phyloP scores from a whole-genome alignment of 2,888 invertebrate genomes.

The Rhimphoctona megacephalus region DNA sequence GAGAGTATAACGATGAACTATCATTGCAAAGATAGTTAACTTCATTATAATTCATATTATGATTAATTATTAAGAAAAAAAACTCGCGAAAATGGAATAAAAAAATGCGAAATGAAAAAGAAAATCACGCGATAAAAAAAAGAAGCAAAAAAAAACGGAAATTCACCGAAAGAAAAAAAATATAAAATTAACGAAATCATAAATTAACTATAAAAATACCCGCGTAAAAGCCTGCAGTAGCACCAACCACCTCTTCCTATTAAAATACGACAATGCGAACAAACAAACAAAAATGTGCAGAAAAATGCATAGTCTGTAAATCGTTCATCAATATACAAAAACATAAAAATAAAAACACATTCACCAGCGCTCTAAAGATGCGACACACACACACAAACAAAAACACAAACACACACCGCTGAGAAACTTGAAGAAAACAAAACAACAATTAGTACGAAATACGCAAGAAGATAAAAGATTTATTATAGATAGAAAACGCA shows the following conservation, averaged over 20 bases:
- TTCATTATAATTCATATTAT: slow-evolving; percentile 81
- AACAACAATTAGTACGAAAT: slow-evolving; percentile 32
- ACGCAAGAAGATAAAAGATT: slow-evolving; percentile 61
- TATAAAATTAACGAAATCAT: slow-evolving; percentile 36
- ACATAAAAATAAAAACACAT: slow-evolving; percentile 20
- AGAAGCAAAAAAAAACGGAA: not conserved
- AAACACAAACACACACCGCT: not conserved
- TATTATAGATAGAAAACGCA: slow-evolving; percentile 68
- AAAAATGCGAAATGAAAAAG: slow-evolving; percentile 26
- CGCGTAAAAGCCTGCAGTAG: slow-evolving; percentile 65
- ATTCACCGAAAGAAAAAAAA: slow-evolving; percentile 38
- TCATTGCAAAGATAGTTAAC: slow-evolving; percentile 81
- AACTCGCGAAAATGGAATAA: slow-evolving; percentile 24
- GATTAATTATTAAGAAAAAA: slow-evolving; percentile 76
- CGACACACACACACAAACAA: slow-evolving; percentile 23
- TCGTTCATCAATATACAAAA: slow-evolving; percentile 36
- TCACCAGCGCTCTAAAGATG: slow-evolving; percentile 21
- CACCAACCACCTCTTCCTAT: slow-evolving; percentile 65
- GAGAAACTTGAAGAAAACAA: not conserved
- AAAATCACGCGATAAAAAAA: slow-evolving; percentile 5
- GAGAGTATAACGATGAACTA: slow-evolving; percentile 77
- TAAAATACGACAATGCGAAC: slow-evolving; percentile 36
- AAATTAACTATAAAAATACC: slow-evolving; percentile 46
- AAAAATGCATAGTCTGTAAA: slow-evolving; percentile 29
- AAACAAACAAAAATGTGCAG: slow-evolving; percentile 10